Evolutionary conservation across 1,140 invertebrate species (phyloP), one percentile per base, ranked within the genome.

Genomic region (Caenorhabditis inopinata): DNA sequence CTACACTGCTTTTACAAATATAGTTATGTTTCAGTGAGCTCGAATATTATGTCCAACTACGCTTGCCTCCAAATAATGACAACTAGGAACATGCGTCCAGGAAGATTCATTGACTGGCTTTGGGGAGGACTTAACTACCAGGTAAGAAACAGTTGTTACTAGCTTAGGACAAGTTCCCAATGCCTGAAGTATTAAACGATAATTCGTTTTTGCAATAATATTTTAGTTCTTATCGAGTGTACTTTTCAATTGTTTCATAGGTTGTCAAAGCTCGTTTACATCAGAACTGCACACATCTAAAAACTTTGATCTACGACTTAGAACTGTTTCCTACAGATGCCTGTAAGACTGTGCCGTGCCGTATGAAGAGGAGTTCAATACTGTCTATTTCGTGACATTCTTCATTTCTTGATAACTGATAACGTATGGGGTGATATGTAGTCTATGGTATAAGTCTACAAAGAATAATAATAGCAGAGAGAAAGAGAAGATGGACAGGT

Each of bases 81-180:
- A 16, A 88, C 87, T 6, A 53, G 88, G 23, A 89, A 89, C 77
- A 88, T 88, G 87, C 79, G 82, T 5, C 85, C 89, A 5, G 88
- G 85, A 23, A 49, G 51, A 27, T 79, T 89, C 42, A 85, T 89
- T 53, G 88, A 89, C 74, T 89, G 89, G 87, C 83, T 89, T 12
- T 89, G 88, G 86, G 88, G 88, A 32, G 88, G 88, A 32, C 82
- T 89, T 9, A 89, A 89, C 83, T 89, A 89, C 58, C 88, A 78
- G 77, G 77, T 73, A 78, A 32, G n/a, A n/a, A n/a, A n/a, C n/a
- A n/a, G n/a, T n/a, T n/a, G n/a, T n/a, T n/a, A n/a, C n/a, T n/a
- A n/a, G n/a, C n/a, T n/a, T n/a, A n/a, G n/a, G n/a, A n/a, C n/a
- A n/a, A n/a, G n/a, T n/a, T n/a, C n/a, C n/a, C n/a, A n/a, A n/a